Percentiles rank a stretch among this genome's conserved stretches.
Conservation (phyloP, 2,888 invertebrate species). For the Dryadula phaetusa region DNA sequence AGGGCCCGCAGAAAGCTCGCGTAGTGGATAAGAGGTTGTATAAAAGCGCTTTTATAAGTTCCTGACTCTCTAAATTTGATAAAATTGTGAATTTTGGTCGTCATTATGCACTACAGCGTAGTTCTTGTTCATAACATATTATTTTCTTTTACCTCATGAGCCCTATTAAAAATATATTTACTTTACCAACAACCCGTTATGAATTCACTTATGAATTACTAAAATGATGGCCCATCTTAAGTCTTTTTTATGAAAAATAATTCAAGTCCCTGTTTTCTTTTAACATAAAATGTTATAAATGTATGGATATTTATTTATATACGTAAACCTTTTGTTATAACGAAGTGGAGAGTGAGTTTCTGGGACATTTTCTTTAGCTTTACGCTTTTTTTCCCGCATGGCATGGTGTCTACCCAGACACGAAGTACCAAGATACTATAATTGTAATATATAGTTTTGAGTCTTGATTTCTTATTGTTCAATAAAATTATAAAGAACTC, state of each 20-base stretch:
- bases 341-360: too few species aligned
- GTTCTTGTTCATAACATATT: neutral
- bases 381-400: too few species aligned
- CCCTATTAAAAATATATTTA: neutral
- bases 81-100: neutral
- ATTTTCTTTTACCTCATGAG: neutral
- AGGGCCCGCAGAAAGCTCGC: neutral
- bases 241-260: slow-evolving; percentile 1
- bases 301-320: neutral
- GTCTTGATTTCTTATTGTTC: too few species aligned
- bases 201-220: slow-evolving; percentile 3
- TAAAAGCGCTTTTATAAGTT: neutral
- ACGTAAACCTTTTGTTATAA: neutral
- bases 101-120: neutral
- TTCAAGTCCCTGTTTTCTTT: neutral
- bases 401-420: too few species aligned
- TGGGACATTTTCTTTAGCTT: too few species aligned
- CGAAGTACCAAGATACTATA: too few species aligned
- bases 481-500: too few species aligned
- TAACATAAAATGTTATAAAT: neutral
- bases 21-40: neutral
- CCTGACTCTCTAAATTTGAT: neutral
- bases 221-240: neutral
- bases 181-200: neutral
- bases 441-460: too few species aligned